These are phyloP conservation scores for Drosophila ogumai DNA, from an alignment of 1,140 invertebrate genomes.

Conservation along the genomic window DNA sequence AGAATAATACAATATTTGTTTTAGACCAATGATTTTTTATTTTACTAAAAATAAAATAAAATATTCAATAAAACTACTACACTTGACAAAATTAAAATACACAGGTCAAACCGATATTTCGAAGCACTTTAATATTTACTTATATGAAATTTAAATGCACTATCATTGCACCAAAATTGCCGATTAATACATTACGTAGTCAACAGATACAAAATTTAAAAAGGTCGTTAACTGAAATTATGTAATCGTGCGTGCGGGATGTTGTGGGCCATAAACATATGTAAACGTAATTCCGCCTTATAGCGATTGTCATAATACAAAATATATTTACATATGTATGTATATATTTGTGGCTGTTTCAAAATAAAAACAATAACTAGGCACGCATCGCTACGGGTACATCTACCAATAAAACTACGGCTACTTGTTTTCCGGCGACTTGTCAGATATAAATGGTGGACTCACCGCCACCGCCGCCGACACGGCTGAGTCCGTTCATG, in stretches of 20 bases:
- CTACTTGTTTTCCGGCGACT: neutral
- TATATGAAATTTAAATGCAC: conserved; percentile 16
- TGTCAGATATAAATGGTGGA: conserved; percentile 78
- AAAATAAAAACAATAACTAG: conserved; percentile 23
- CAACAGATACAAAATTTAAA: conserved; percentile 44
- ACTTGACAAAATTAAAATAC: conserved; percentile 7
- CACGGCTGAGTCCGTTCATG: conserved; percentile 78
- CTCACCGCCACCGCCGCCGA: conserved; percentile 84
- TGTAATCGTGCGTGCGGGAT: conserved; percentile 2
- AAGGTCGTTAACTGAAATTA: conserved; percentile 32
- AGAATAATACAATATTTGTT: conserved; percentile 6
- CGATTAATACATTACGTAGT: neutral
- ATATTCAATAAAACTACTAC: conserved; percentile 10
- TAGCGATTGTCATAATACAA: neutral
- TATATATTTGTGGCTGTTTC: neutral
- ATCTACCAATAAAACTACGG: neutral
- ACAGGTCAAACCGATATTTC: neutral
- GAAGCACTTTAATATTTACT: neutral
- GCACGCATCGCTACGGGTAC: conserved; percentile 9
- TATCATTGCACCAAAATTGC: conserved; percentile 6
- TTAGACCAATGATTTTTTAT: conserved; percentile 5
- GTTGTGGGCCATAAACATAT: conserved; percentile 1
- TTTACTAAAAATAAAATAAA: conserved; percentile 23
- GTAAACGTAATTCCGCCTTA: neutral
- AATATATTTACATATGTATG: conserved; percentile 3